Percentiles rank a stretch among this genome's conserved stretches.
phyloP scores from a whole-genome alignment of 2,888 invertebrate species.

The Spilosoma lubricipeda region DNA sequence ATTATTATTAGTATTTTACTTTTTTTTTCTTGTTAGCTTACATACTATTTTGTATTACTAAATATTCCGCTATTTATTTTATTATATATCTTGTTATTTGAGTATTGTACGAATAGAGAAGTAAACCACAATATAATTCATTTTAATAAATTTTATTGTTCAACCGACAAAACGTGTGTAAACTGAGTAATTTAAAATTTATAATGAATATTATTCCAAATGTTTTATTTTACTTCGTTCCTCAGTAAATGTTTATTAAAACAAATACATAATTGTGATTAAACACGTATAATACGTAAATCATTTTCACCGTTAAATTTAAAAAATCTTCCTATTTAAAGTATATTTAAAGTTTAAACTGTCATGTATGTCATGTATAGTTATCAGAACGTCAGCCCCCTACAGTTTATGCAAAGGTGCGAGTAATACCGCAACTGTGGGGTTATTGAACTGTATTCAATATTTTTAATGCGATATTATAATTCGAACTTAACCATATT shows the following conservation, averaged over 20 bases:
- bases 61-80: not conserved
- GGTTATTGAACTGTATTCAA: slow-evolving; percentile 38
- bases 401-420: not conserved
- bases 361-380: not conserved
- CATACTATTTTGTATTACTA: not conserved
- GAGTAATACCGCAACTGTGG: slow-evolving; percentile 6
- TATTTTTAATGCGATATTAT: slow-evolving; percentile 18
- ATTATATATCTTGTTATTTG: not conserved
- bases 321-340: not conserved
- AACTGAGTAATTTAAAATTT: too few relatives aligned
- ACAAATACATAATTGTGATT: too few relatives aligned
- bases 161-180: too few relatives aligned
- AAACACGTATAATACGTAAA: not conserved
- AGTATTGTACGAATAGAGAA: not conserved
- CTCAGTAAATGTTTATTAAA: too few relatives aligned
- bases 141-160: not conserved
- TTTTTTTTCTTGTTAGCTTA: too few relatives aligned
- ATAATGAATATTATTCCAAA: too few relatives aligned
- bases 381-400: not conserved
- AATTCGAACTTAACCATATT: not conserved
- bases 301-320: not conserved
- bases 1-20: too few relatives aligned
- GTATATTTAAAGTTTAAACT: not conserved
- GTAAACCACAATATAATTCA: not conserved
- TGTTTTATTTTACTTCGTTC: too few relatives aligned